A percentile compares a stretch with the other conserved stretches of the same genome.
These are phyloP conservation scores for Podarcis lilfordi DNA, from an alignment of 2,797 vertebrate species.

Conservation along the genomic window DNA sequence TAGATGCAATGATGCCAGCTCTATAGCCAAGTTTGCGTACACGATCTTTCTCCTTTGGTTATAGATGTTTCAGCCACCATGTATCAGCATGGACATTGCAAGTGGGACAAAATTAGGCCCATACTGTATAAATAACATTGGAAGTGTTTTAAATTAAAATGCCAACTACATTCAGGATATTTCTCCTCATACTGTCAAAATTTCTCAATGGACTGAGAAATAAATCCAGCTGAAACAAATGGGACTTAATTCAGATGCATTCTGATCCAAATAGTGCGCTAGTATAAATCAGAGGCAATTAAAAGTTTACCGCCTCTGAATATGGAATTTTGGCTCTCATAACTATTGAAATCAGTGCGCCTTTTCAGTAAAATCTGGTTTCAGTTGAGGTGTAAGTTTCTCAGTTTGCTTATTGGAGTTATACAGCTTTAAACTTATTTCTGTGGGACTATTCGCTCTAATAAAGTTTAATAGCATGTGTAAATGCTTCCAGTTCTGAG, in stretches of 20 bases:
- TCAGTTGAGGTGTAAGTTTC: not conserved
- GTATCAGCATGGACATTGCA: not conserved
- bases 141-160: not conserved
- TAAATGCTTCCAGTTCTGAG: not conserved
- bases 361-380: not conserved
- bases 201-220: not conserved
- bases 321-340: not conserved
- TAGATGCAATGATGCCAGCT: too few relatives aligned
- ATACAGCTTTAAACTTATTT: not conserved
- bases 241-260: not conserved
- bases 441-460: not conserved
- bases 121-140: not conserved
- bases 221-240: not conserved
- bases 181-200: too few relatives aligned
- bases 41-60: too few relatives aligned
- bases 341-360: not conserved
- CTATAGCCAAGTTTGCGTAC: too few relatives aligned
- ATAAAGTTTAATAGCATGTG: constrained; percentile 20
- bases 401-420: not conserved
- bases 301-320: not conserved
- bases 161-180: not conserved
- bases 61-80: not conserved
- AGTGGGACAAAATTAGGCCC: not conserved
- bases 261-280: not conserved
- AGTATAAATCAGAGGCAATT: not conserved